Percentiles rank a stretch among this genome's conserved stretches.
Conservation (phyloP, 2,113 vertebrate genomes). For the Ursus arctos region DNA sequence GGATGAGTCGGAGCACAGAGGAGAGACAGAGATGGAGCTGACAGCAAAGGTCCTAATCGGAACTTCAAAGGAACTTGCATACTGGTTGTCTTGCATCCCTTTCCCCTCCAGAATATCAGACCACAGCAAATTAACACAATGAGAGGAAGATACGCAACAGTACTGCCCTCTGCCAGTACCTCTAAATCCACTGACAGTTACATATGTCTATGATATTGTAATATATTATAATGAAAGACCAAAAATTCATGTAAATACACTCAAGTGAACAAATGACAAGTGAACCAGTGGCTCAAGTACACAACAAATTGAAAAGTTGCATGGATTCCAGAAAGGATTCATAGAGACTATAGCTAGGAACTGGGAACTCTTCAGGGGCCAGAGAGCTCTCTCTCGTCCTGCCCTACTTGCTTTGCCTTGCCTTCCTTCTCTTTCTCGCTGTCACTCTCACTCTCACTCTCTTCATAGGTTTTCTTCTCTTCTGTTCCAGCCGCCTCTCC, state of each 20-base stretch:
- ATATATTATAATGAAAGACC: not conserved
- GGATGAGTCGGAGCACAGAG: not conserved
- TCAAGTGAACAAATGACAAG: not conserved
- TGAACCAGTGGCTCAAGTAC: not conserved
- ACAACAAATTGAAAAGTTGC: not conserved
- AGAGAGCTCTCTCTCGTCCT: not conserved
- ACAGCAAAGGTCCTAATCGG: not conserved
- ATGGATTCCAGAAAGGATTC: not conserved
- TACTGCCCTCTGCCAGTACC: not conserved
- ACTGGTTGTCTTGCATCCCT: not conserved
- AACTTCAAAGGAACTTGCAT: not conserved
- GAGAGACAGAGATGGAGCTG: not conserved
- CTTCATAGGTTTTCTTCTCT: not conserved
- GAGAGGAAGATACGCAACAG: not conserved
- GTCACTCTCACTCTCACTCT: accelerated
- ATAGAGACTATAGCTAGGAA: not conserved
- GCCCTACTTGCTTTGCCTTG: not conserved
- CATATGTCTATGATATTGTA: not conserved
- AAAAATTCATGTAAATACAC: not conserved
- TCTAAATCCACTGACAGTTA: not conserved
- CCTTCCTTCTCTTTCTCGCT: not conserved
- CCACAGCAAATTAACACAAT: not conserved
- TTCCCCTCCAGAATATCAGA: not conserved
- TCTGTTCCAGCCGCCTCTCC: not conserved
- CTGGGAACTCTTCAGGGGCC: not conserved